phyloP scores from a whole-genome alignment of 1,140 invertebrate genomes.

The Homarus americanus region DNA sequence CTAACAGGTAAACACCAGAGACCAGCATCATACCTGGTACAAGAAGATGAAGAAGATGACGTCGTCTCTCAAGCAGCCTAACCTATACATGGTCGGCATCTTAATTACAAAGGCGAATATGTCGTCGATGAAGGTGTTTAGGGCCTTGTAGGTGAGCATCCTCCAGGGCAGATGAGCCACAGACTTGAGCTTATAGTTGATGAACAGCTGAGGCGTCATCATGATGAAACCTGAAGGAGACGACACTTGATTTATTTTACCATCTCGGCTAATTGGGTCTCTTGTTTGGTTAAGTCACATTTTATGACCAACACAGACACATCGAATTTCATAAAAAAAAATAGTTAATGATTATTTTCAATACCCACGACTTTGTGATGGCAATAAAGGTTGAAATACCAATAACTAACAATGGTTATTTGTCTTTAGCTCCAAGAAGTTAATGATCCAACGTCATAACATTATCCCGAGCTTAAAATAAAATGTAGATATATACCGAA shows the following conservation, averaged over 20 bases:
- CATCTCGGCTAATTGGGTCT: background rate
- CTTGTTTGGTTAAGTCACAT: no score
- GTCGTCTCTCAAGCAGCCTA: constrained; percentile 98
- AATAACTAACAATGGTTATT: no score
- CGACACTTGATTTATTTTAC: no score
- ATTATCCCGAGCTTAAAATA: background rate
- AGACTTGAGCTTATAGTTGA: constrained; percentile 99
- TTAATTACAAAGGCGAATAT: constrained; percentile 99
- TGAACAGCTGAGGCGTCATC: constrained; percentile 99
- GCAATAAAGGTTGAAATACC: no score
- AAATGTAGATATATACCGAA: constrained; percentile 84
- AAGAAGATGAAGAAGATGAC: constrained; percentile 99
- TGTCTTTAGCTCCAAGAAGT: no score
- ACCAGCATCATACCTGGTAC: constrained; percentile 81
- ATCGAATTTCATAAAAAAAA: no score
- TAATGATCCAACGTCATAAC: background rate
- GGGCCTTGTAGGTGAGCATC: constrained; percentile 99
- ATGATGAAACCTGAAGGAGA: constrained; percentile 93
- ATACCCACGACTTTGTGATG: no score
- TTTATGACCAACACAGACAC: no score
- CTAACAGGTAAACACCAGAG: no score
- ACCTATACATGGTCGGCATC: constrained; percentile 97
- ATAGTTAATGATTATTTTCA: no score
- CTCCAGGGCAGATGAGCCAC: constrained; percentile 99
- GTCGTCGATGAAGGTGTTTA: constrained; percentile 99